These are phyloP conservation scores for Rhinoraja longicauda DNA, from an alignment of 2,797 vertebrate genomes.

Conservation along the genomic window DNA sequence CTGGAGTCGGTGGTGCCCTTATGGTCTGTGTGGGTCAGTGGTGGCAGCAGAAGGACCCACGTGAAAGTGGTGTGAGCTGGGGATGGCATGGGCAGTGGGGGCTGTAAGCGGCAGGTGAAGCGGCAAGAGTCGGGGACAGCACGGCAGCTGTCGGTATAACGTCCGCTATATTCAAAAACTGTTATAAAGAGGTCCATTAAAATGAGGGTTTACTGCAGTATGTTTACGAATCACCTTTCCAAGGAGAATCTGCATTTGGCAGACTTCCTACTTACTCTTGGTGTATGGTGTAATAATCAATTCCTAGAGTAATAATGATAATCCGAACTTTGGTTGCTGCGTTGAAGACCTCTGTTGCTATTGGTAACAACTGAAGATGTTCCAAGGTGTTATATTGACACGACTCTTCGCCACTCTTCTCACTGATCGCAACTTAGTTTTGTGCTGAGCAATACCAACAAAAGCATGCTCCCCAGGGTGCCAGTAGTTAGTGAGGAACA, in stretches of 20 bases:
- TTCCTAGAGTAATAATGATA: neutral
- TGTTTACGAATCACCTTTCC: neutral
- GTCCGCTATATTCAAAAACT: too few relatives aligned
- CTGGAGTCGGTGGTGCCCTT: too few relatives aligned
- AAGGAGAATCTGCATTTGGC: neutral
- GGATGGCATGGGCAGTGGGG: too few relatives aligned
- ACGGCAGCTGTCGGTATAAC: too few relatives aligned
- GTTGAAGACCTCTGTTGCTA: neutral
- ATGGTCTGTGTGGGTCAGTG: too few relatives aligned
- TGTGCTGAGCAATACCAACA: neutral
- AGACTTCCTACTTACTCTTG: neutral
- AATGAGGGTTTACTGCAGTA: neutral
- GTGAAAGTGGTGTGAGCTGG: too few relatives aligned
- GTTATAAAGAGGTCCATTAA: too few relatives aligned
- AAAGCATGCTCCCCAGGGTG: too few relatives aligned
- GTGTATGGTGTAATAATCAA: conserved; percentile 20
- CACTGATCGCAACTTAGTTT: neutral
- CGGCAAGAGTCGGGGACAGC: too few relatives aligned
- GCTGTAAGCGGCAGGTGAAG: too few relatives aligned
- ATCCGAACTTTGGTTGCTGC: neutral
- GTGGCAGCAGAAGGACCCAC: too few relatives aligned
- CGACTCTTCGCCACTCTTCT: neutral
- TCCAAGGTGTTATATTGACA: neutral
- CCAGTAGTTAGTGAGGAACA: too few relatives aligned
- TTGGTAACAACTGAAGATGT: neutral